Evolutionary conservation across 2,888 invertebrate genomes (phyloP).

Genomic region (Napeogenes sylphis): DNA sequence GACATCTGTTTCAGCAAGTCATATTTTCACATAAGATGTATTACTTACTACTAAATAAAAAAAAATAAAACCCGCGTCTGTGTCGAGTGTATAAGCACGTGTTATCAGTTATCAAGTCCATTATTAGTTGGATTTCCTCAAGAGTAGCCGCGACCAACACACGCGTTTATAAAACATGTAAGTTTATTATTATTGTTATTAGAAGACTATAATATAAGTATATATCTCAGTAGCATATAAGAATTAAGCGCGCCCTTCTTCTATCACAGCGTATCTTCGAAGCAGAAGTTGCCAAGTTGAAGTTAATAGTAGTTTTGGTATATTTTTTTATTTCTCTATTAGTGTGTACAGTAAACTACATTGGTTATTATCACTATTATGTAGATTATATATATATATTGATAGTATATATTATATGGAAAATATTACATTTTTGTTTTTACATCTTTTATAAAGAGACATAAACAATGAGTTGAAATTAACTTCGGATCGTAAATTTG

Average conservation of each 20-base stretch:
- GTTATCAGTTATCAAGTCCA: conserved; percentile 23
- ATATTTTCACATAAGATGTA: too few relatives aligned
- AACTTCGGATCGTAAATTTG: background rate
- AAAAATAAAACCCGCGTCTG: background rate
- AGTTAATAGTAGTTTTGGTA: too few relatives aligned
- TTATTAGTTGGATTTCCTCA: conserved; percentile 24
- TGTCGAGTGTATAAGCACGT: conserved; percentile 4
- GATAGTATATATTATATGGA: too few relatives aligned
- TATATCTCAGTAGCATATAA: background rate
- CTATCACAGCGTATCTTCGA: too few relatives aligned
- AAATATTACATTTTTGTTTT: too few relatives aligned
- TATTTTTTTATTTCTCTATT: too few relatives aligned
- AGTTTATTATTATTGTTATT: conserved; percentile 17
- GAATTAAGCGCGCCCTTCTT: too few relatives aligned
- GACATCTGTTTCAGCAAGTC: too few relatives aligned
- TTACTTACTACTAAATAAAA: background rate
- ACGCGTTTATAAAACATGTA: conserved; percentile 26
- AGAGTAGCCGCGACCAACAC: conserved; percentile 16
- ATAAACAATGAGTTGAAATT: background rate
- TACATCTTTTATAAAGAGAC: background rate
- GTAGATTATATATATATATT: too few relatives aligned
- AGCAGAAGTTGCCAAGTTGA: too few relatives aligned
- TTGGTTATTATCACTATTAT: too few relatives aligned
- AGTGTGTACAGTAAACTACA: too few relatives aligned
- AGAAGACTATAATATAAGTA: background rate